phyloP scores from a whole-genome alignment of 1,140 invertebrate species.

The Lepidurus arcticus region DNA sequence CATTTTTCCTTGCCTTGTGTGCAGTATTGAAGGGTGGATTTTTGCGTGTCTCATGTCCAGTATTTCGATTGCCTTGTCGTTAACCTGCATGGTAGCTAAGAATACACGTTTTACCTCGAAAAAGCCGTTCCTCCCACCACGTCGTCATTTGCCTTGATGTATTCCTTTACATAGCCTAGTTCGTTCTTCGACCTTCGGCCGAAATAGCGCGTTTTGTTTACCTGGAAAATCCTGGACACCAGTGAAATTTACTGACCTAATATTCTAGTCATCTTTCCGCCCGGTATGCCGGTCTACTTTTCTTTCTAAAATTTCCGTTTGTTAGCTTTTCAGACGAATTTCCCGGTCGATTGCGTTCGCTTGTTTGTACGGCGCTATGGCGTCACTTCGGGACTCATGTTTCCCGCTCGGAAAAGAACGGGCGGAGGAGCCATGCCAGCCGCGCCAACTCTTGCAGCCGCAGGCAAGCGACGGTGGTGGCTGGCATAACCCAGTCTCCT shows the following conservation, averaged over 20 bases:
- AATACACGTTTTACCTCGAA: too few species aligned
- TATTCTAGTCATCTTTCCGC: not conserved
- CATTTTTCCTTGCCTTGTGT: too few species aligned
- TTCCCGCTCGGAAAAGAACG: not conserved
- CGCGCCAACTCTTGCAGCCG: conserved; percentile 15
- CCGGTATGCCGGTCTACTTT: not conserved
- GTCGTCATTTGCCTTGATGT: too few species aligned
- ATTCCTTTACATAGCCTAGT: too few species aligned
- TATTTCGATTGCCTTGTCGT: too few species aligned
- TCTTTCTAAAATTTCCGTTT: not conserved
- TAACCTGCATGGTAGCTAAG: too few species aligned
- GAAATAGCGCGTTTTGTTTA: too few species aligned
- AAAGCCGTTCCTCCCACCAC: too few species aligned
- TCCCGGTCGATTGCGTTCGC: not conserved
- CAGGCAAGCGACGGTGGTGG: conserved; percentile 6
- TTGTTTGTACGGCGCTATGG: not conserved
- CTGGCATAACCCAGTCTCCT: conserved; percentile 18
- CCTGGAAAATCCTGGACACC: not conserved
- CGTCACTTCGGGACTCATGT: not conserved
- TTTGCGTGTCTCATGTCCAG: too few species aligned
- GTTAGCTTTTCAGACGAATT: not conserved
- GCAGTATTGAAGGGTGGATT: too few species aligned
- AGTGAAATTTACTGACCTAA: not conserved
- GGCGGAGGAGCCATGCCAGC: conserved; percentile 1
- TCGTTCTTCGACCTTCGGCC: too few species aligned